These are phyloP conservation scores for Calameuta filiformis DNA, from an alignment of 2,888 invertebrate genomes.

Conservation along the genomic window DNA sequence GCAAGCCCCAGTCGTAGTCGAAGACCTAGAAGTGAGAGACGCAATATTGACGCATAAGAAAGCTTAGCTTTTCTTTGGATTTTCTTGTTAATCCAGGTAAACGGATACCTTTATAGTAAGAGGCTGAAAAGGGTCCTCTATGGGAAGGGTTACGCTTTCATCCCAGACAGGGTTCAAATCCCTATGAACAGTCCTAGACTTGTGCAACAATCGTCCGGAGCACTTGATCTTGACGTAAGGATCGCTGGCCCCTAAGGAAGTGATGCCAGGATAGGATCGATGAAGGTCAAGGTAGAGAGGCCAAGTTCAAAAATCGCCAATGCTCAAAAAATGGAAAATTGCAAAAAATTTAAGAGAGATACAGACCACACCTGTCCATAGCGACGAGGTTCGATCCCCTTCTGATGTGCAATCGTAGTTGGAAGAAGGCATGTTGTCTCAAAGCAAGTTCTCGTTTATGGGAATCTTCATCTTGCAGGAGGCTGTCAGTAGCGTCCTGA, in stretches of 20 bases:
- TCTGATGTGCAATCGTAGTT: constrained; percentile 88
- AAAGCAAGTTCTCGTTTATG: constrained; percentile 79
- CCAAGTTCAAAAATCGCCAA: not conserved
- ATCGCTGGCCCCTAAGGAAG: constrained; percentile 90
- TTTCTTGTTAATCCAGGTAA: not conserved
- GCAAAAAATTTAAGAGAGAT: not conserved
- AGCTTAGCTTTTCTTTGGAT: not conserved
- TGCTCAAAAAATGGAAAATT: not conserved
- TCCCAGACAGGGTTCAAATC: constrained; percentile 99
- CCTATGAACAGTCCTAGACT: constrained; percentile 92
- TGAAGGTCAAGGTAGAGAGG: not conserved
- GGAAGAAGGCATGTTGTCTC: constrained; percentile 91
- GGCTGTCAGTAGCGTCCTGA: not conserved
- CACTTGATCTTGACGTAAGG: constrained; percentile 97
- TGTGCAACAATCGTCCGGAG: constrained; percentile 87
- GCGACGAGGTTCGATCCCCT: constrained; percentile 90
- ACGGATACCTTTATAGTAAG: constrained; percentile 80
- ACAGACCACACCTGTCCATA: constrained; percentile 92
- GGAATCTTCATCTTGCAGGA: constrained; percentile 75
- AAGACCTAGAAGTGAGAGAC: constrained; percentile 75
- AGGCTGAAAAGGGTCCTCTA: constrained; percentile 90
- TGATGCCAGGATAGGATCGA: constrained; percentile 24
- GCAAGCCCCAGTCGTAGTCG: constrained; percentile 97
- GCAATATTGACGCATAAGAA: not conserved
- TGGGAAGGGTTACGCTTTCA: constrained; percentile 91